Evolutionary conservation across 2,113 vertebrate species (phyloP).

Genomic region (Thymallus thymallus): DNA sequence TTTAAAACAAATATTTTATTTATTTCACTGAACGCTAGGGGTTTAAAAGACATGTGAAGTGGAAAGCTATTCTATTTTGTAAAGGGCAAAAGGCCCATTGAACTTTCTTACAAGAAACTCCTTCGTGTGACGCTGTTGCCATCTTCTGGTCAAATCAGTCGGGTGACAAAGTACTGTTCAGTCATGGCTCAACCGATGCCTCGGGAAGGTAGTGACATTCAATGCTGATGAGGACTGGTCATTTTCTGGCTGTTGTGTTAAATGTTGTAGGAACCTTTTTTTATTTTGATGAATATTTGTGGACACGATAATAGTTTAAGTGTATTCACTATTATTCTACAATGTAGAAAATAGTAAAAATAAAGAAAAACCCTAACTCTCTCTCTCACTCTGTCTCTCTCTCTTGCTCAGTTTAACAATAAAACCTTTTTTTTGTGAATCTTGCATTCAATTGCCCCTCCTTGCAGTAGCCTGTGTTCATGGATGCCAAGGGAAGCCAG

Average conservation of each 20-base stretch:
- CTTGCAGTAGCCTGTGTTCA: no score
- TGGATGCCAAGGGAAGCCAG: no score
- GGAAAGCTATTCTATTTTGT: not conserved
- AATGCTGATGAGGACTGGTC: slow-evolving; percentile 7
- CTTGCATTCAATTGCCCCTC: no score
- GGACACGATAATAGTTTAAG: slow-evolving; percentile 15
- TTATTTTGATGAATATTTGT: slow-evolving; percentile 21
- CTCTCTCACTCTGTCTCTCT: no score
- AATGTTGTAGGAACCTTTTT: slow-evolving; percentile 9
- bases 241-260: slow-evolving; percentile 3
- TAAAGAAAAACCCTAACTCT: no score
- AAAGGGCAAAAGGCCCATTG: slow-evolving; percentile 1
- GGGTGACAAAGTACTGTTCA: slow-evolving; percentile 4
- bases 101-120: slow-evolving; percentile 1
- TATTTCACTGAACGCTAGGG: slow-evolving; percentile 6
- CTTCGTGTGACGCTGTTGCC: not conserved
- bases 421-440: no score
- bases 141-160: slow-evolving; percentile 9
- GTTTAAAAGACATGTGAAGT: slow-evolving; percentile 10
- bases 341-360: no score
- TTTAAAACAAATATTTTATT: not conserved
- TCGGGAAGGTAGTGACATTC: not conserved
- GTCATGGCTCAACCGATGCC: slow-evolving; percentile 1
- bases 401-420: no score
- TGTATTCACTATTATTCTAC: no score